A percentile compares a stretch with the other conserved stretches of the same genome.
Conservation (phyloP, 2,888 invertebrate species). For the Tenthredo amoena region DNA sequence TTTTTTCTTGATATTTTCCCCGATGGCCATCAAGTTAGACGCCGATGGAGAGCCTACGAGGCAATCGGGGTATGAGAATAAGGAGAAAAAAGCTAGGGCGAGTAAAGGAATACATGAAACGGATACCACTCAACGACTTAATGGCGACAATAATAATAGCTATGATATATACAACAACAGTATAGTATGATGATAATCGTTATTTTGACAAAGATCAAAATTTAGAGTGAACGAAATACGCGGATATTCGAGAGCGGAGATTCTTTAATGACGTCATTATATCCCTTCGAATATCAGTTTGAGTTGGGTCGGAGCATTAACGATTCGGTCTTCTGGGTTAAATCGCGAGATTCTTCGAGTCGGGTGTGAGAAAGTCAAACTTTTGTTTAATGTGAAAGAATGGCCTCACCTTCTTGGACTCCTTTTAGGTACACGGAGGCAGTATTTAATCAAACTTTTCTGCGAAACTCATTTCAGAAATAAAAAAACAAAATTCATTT, state of each 20-base stretch:
- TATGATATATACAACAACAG: neutral
- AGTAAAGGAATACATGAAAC: neutral
- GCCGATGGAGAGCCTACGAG: neutral
- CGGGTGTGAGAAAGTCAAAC: neutral
- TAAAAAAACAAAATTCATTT: neutral
- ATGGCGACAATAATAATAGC: slow-evolving; percentile 19
- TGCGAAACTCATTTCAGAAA: neutral
- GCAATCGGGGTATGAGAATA: neutral
- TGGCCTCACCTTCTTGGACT: neutral
- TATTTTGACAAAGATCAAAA: neutral
- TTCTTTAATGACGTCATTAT: slow-evolving; percentile 38
- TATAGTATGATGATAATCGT: neutral
- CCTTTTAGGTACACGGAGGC: neutral
- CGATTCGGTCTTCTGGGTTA: neutral
- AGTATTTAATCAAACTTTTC: neutral
- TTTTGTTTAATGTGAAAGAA: neutral
- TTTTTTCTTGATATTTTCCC: slow-evolving; percentile 27
- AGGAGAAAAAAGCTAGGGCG: neutral
- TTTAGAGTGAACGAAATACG: neutral
- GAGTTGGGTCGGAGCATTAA: neutral
- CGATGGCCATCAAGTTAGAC: slow-evolving; percentile 14
- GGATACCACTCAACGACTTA: slow-evolving; percentile 10
- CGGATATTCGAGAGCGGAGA: neutral
- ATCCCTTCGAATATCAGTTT: slow-evolving; percentile 3
- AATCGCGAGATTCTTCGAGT: neutral